Base-by-base conservation (phyloP, 2,113 vertebrate genomes). In the Willisornis vidua region DNA sequence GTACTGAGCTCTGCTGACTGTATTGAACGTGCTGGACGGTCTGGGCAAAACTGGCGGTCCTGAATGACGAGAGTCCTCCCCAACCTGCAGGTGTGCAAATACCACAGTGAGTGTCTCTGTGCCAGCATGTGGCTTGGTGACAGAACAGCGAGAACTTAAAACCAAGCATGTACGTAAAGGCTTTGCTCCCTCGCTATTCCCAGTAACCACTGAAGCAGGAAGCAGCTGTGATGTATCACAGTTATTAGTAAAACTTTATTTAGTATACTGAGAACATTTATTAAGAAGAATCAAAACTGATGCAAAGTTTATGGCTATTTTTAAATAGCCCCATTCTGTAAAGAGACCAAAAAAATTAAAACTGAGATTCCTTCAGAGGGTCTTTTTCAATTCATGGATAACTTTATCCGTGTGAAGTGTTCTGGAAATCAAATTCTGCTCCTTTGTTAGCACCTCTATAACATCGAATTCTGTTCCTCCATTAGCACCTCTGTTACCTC, bases 1-100 rank as follows among this genome's bases (percentile, higher is more conserved):
- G 97, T 99, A 99, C 97, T 99, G 99, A 88, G 98, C 98, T 81
- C 99, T 98, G 92, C 98, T 99, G 96, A 99, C 99, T 39, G 99
- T 99, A 55, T 99, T 99, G 93, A 99, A 99, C 4, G 99, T 99
- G 94, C 98, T 99, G 33, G 99, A 99, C 0, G 99, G 99, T 49
- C 99, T 97, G 48, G 99, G 98, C 92, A 99, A 94, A 96, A 99
- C 96, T 4, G 99, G 98, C 3, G 99, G 98, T 90, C 98, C 99
- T 41, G 98, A 96, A 71, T 99, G 99, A 49, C 99, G 99, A 18
- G 99, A 98, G 82, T 99, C 99, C 86, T 99, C 99, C 93, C 99
- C 99, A 0, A 99, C 99, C 99, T 99, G 98, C 16, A 89, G 95
- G 96, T 0, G 10, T 10, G 92, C 90, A 73, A 88, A 88, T 7